Base-by-base conservation (phyloP, 2,888 invertebrate genomes). In the Hipparchia sbordonii region DNA sequence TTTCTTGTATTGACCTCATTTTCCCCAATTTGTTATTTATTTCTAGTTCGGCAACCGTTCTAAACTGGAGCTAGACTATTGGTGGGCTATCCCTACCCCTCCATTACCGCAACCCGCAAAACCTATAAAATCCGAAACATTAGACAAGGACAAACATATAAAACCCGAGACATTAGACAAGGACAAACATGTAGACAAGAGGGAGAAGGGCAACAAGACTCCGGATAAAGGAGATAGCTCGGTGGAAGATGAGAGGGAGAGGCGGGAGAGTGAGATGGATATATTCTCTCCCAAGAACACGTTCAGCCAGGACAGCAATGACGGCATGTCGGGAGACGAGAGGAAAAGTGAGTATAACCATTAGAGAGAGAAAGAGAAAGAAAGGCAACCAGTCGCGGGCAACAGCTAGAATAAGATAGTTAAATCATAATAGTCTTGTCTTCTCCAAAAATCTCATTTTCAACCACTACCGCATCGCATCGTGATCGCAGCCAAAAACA, bases 61-160 rank as follows among this genome's bases (percentile, higher is more conserved):
- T 0, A 96, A 96, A 87, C 87, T 98, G 51, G 95, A 96, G 72
- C 87, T 97, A 45, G 97, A 97, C 85, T 98, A 97, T 87, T 96
- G 96, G 95, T 97, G 97, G 97, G 95, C 95, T 65, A 95, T 95
- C 70, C 86, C 93, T 0, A 87, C 90, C 0, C 85, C 90, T 0
- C 93, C 94, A 0, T 78, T 93, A 2, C 88, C 90, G 0, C 84
- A 81, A 52, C 84, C 84, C 0, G 78, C 75, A 54, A 76, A 78
- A 67, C 81, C 79, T 8, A 74, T 77, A 56, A 84, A 79, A 72
- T 74, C 75, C 2, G 82, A 82, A 62, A 73, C 76, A 1, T 8
- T 46, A 8, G 84, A 82, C 6, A 80, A 76, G 63, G 83, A 83
- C 23, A 83, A 77, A 73, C 66, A 72, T 12, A 76, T 76, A 6